phyloP scores from a whole-genome alignment of 2,888 invertebrate species.

The Dexiosoma caninum region DNA sequence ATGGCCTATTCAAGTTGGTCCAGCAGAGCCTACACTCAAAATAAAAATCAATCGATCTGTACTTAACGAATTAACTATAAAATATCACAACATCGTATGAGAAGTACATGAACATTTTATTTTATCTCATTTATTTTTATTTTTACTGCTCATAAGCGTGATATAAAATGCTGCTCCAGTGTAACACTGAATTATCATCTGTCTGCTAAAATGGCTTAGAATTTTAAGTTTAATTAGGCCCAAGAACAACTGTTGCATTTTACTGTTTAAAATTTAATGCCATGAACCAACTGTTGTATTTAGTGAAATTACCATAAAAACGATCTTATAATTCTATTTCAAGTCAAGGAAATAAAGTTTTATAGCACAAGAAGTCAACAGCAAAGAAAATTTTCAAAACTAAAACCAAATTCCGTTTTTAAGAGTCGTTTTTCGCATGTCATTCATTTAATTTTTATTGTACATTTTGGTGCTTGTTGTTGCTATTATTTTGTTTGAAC shows the following conservation, averaged over 20 bases:
- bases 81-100: too few relatives aligned
- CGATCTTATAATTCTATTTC: constrained; percentile 35
- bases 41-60: too few relatives aligned
- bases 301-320: constrained; percentile 44
- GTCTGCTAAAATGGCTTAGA: neutral
- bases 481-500: neutral
- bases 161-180: too few relatives aligned
- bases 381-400: neutral
- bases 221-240: neutral
- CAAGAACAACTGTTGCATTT: neutral
- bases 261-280: neutral
- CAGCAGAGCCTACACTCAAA: too few relatives aligned
- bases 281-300: neutral
- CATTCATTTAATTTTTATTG: constrained; percentile 52
- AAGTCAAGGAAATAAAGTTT: constrained; percentile 37
- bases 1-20: too few relatives aligned
- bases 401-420: constrained; percentile 45
- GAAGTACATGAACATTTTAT: too few relatives aligned
- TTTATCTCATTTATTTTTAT: too few relatives aligned
- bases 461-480: constrained; percentile 14
- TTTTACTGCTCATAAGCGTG: too few relatives aligned
- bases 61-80: too few relatives aligned
- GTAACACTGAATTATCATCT: too few relatives aligned
- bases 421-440: constrained; percentile 51
- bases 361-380: neutral